A percentile compares a stretch with the other conserved stretches of the same genome.
phyloP scores from a whole-genome alignment of 2,113 vertebrate species.

The Ophiodon elongatus region DNA sequence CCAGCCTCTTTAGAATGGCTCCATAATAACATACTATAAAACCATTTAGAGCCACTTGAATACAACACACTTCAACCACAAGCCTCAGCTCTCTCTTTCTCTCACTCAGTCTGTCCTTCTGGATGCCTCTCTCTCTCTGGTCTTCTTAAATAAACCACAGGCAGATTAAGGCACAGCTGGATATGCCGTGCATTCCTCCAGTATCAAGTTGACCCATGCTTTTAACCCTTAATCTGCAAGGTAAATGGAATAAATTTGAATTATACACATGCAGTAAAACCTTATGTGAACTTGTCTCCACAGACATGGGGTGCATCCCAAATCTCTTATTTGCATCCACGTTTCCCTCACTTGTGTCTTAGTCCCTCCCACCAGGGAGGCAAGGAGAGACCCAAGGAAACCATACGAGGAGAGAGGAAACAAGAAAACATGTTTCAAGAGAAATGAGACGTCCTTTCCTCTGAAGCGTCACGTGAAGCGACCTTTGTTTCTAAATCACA shows the following conservation, averaged over 20 bases:
- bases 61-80: conserved; percentile 24
- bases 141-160: conserved; percentile 28
- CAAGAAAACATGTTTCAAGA: too few species aligned
- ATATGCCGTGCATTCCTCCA: conserved; percentile 35
- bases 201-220: background rate
- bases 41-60: conserved; percentile 20
- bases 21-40: conserved; percentile 51
- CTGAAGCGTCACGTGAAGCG: too few species aligned
- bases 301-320: too few species aligned
- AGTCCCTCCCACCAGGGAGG: too few species aligned
- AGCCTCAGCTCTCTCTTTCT: conserved; percentile 6
- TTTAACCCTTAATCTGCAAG: conserved; percentile 24
- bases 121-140: background rate
- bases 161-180: conserved; percentile 17
- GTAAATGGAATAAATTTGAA: background rate
- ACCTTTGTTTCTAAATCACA: too few species aligned
- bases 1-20: conserved; percentile 19
- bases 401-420: too few species aligned
- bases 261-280: background rate
- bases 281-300: background rate
- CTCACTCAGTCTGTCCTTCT: conserved; percentile 3
- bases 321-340: too few species aligned
- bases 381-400: too few species aligned
- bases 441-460: too few species aligned
- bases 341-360: too few species aligned